Percentiles rank a stretch among this genome's conserved stretches.
phyloP scores from a whole-genome alignment of 2,888 invertebrate genomes.

The Eupsilia transversa region DNA sequence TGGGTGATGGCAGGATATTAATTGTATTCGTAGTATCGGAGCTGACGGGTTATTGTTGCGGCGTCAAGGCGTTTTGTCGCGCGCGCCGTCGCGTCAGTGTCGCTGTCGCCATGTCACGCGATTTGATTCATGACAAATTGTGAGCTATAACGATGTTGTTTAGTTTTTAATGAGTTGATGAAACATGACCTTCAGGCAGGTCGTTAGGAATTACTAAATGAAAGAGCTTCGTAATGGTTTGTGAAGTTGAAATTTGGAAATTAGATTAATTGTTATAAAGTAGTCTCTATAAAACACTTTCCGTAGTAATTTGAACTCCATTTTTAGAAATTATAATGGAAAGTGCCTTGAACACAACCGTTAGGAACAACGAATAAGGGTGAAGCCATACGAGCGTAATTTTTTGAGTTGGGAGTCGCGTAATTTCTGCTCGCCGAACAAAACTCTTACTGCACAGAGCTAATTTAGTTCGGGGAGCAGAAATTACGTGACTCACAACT shows the following conservation, averaged over 20 bases:
- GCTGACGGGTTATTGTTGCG: slow-evolving; percentile 74
- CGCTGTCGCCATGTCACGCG: slow-evolving; percentile 62
- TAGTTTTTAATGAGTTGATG: slow-evolving; percentile 61
- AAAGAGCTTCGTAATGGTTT: slow-evolving; percentile 7
- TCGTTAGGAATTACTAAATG: slow-evolving; percentile 38
- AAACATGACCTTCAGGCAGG: slow-evolving; percentile 47
- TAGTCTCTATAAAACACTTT: slow-evolving; percentile 6
- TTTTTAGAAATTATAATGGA: slow-evolving; percentile 2
- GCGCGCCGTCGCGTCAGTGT: slow-evolving; percentile 59
- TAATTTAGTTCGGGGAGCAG: no score
- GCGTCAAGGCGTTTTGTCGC: slow-evolving; percentile 73
- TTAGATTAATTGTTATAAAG: slow-evolving; percentile 23
- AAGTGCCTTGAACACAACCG: background rate
- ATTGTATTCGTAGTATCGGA: slow-evolving; percentile 73
- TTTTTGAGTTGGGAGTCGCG: no score
- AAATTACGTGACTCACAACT: no score
- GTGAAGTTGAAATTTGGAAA: background rate
- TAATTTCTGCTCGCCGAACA: no score
- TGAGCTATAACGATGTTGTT: slow-evolving; percentile 63
- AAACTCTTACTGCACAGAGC: no score
- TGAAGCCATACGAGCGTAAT: no score
- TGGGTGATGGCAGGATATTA: slow-evolving; percentile 67
- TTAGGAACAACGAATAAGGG: background rate
- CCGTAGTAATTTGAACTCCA: background rate
- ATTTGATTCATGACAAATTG: slow-evolving; percentile 66